Evolutionary conservation across 2,113 vertebrate species (phyloP), one percentile per base, ranked within the genome.

Genomic region (Platycercus adscitus): DNA sequence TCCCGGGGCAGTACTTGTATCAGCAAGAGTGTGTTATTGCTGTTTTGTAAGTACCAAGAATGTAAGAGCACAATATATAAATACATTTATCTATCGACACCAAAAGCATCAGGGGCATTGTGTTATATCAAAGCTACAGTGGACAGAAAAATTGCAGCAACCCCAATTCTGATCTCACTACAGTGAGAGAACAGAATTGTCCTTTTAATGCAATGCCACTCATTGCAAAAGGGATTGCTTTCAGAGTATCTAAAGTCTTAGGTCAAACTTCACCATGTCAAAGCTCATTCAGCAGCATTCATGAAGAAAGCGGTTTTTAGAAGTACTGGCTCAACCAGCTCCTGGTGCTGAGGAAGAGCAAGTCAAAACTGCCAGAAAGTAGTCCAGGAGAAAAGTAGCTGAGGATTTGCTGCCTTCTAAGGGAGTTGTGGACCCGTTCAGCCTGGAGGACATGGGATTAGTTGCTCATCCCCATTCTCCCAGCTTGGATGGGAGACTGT

Each of bases 1-100:
- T 95, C 95, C 93, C 90, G 94, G 58, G 92, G 86, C 89, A 92
- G 69, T 87, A 81, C 95, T 96, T 97, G 85, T 95, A 97, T 96
- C 81, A 89, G 86, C 84, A 93, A 86, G 84, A 88, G 37, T 66
- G 52, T 73, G 58, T 94, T 94, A 93, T 94, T 97, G 92, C 95
- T 90, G 76, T 84, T 97, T 95, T 86, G 77, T 94, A 78, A 93
- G 60, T 64, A 87, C 50, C 10, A 17, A 72, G 80, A 92, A 82
- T 77, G 58, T 82, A 89, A 92, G 63, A 84, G 65, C 43, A 95
- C 31, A 94, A 86, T 72, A 90, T 63, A 88, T 31, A 94, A 86
- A 94, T 91, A 50, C 53, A 90, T 89, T 86, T 84, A 91, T 91
- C 92, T 95, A 93, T 88, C 86, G 79, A 68, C 39, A 88, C 69